Percentiles rank a stretch among this genome's conserved stretches.
These are phyloP conservation scores for Macropodus opercularis DNA, from an alignment of 2,797 vertebrate species.

Conservation along the genomic window DNA sequence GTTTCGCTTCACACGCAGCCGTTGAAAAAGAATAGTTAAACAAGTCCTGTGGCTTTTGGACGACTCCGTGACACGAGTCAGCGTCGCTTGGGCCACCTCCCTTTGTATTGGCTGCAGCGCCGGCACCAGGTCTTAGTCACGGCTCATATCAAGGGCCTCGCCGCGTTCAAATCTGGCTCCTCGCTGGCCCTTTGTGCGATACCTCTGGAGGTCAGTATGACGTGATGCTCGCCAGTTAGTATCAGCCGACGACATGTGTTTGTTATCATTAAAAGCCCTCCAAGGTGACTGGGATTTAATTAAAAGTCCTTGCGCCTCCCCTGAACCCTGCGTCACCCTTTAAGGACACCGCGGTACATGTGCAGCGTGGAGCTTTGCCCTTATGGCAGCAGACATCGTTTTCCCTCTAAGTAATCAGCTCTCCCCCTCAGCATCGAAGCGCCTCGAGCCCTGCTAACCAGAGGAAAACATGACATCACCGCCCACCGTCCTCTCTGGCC, in stretches of 20 bases:
- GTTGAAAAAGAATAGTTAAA: slow-evolving; percentile 58
- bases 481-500: slow-evolving; percentile 27
- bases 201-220: slow-evolving; percentile 60
- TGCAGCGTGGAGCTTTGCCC: slow-evolving; percentile 15
- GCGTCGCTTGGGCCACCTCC: slow-evolving; percentile 25
- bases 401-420: slow-evolving; percentile 66
- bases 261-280: slow-evolving; percentile 72
- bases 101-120: slow-evolving; percentile 28
- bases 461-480: slow-evolving; percentile 82
- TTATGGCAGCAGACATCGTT: slow-evolving; percentile 46
- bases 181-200: slow-evolving; percentile 11
- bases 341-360: slow-evolving; percentile 21
- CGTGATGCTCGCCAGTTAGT: slow-evolving; percentile 50
- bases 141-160: slow-evolving; percentile 39
- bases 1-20: slow-evolving; percentile 55
- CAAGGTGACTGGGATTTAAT: slow-evolving; percentile 74
- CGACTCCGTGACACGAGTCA: slow-evolving; percentile 32
- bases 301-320: slow-evolving; percentile 58
- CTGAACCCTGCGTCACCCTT: slow-evolving; percentile 58
- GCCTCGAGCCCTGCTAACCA: slow-evolving; percentile 50
- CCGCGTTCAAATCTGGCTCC: slow-evolving; percentile 32
- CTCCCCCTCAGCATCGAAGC: slow-evolving; percentile 56
- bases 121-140: slow-evolving; percentile 30
- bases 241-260: slow-evolving; percentile 72
- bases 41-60: slow-evolving; percentile 54